Evolutionary conservation across 1,140 invertebrate species (phyloP), one percentile per base, ranked within the genome.

Genomic region (Lerema accius): DNA sequence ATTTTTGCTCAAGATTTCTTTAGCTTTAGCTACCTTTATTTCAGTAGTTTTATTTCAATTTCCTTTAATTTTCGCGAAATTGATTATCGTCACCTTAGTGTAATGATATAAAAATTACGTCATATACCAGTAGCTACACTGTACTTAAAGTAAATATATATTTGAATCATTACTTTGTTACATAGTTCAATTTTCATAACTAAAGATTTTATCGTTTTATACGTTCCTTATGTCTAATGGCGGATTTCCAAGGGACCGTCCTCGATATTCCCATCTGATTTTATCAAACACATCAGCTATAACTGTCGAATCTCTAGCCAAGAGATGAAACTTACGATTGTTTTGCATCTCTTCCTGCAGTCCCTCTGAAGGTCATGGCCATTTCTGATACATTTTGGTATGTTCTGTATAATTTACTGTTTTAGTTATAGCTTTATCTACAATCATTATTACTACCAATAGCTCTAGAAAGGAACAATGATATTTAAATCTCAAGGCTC

Each of bases 401-500:
- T 56, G 13, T 28, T 43, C 37, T 23, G 15, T 42, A 13, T 42
- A 43, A 56, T 56, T 43, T 32, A 26, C 51, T 56, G 45, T 58
- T 58, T 58, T 11, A 42, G 53, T 58, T 23, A 32, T 45, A 23
- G 40, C 50, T 40, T 53, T 58, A 45, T 58, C 53, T 32, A 16
- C 53, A 35, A 45, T 58, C 40, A 17, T 58, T 58, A 58, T 40
- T 45, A 58, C 9, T 32, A 32, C 40, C 40, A 45, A 35, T 17
- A 35, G 40, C 15, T 13, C 53, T 58, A 65, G 65, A 73, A 74
- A 74, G 69, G 69, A 61, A 4, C 28, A 56, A 58, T 66, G 71
- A 61, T 74, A 71, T 77, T 74, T 77, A 74, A 73, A 73, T 69
- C 67, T 71, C 73, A 76, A 76, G 71, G 71, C 45, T 71, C 26